Base-by-base conservation (phyloP, 2,113 vertebrate species). In the Eublepharis macularius region DNA sequence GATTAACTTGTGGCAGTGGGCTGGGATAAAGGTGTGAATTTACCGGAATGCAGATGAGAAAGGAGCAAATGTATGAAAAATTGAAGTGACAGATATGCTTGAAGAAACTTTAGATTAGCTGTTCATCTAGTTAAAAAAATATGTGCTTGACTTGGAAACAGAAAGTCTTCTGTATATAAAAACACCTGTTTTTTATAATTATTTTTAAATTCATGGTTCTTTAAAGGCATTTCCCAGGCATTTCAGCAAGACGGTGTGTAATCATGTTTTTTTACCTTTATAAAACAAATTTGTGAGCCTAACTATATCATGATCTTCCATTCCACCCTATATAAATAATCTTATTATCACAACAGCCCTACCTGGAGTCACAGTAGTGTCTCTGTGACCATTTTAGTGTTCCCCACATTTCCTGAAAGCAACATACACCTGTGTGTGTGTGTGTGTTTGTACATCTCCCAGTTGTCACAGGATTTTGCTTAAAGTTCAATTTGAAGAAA, bases 101-200 rank as follows among this genome's bases (percentile, higher is more conserved):
- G 83, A 88, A 17, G 70, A 79, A 83, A 10, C 74, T 76, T 91
- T 90, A 85, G 84, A 32, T 60, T 66, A 32, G 45, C 70, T 81
- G 8, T 87, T 86, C 41, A 63, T 92, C 78, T 57, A 66, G 21
- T 65, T 84, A 87, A 86, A 90, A 45, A 93, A 92, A 88, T 63
- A 47, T 82, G 51, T 84, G 69, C 47, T 91, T 0, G 4, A 51
- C 84, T 49, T 83, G 76, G 76, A 90, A 69, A 90, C 79, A 73
- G 1, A 85, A 76, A 17, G 13, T 43, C 68, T 87, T 39, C 10
- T 69, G 82, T 84, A 83, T 13, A 32, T 12, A 4, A 39, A 17
- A n/a, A 85, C 54, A 69, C 21, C 47, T 6, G 41, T 36, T 32
- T 66, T 49, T 36, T 43, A 6, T 47, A 41, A 29, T 29, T 76